A percentile compares a stretch with the other conserved stretches of the same genome.
Evolutionary conservation across 2,797 vertebrate genomes (phyloP).

Genomic region (Psittacula derbiana): DNA sequence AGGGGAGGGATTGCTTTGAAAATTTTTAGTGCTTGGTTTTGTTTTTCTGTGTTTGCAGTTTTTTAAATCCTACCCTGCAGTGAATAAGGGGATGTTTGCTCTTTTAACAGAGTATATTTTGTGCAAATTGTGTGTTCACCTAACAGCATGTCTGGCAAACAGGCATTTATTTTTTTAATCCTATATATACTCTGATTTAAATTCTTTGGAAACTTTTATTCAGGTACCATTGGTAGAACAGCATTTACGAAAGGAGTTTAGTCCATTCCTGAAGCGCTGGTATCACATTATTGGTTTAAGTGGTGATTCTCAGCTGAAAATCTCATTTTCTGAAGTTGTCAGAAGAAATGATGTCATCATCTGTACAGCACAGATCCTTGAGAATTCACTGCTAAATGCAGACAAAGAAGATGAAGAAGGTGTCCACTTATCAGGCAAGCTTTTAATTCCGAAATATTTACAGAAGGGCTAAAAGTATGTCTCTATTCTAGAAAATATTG

Average conservation of each 20-base stretch:
- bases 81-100: neutral
- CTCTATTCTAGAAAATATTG: neutral
- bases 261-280: constrained; percentile 80
- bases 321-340: constrained; percentile 89
- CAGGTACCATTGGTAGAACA: constrained; percentile 94
- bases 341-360: constrained; percentile 87
- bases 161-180: neutral
- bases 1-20: neutral
- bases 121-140: neutral
- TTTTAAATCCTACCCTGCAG: neutral
- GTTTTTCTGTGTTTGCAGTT: neutral
- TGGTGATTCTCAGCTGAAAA: constrained; percentile 89
- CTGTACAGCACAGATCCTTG: constrained; percentile 95
- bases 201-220: constrained; percentile 2
- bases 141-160: neutral
- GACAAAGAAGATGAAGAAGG: constrained; percentile 83
- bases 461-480: neutral
- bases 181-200: neutral
- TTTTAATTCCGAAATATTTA: neutral
- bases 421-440: constrained; percentile 85
- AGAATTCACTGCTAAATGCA: constrained; percentile 86
- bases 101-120: neutral
- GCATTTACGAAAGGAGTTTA: constrained; percentile 88
- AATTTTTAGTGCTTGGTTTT: neutral
- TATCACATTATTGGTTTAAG: constrained; percentile 88